A percentile compares a stretch with the other conserved stretches of the same genome.
These are phyloP conservation scores for Argyra leucocephala DNA, from an alignment of 2,888 invertebrate genomes.

Conservation along the genomic window DNA sequence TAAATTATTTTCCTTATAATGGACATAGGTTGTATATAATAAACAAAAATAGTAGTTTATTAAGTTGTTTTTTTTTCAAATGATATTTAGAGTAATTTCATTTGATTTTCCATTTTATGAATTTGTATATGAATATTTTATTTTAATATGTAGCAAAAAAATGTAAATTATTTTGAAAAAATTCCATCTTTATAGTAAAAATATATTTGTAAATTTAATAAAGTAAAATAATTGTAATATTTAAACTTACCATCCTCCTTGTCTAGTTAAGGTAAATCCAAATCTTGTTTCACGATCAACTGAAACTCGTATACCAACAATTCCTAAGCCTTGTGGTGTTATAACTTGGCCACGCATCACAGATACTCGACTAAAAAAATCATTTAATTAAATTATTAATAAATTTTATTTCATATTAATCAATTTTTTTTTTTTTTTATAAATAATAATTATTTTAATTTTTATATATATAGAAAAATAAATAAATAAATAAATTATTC, in stretches of 20 bases:
- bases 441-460: background rate
- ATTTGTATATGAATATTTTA: too few relatives aligned
- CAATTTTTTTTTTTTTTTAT: background rate
- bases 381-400: background rate
- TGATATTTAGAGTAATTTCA: too few relatives aligned
- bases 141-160: too few relatives aligned
- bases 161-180: too few relatives aligned
- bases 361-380: slow-evolving; percentile 81
- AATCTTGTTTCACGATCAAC: slow-evolving; percentile 88
- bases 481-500: background rate
- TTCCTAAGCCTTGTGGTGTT: slow-evolving; percentile 85
- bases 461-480: background rate
- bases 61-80: too few relatives aligned
- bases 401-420: slow-evolving; percentile 2
- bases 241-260: slow-evolving; percentile 82
- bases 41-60: too few relatives aligned
- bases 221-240: too few relatives aligned
- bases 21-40: too few relatives aligned
- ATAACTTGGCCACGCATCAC: slow-evolving; percentile 97
- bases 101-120: too few relatives aligned
- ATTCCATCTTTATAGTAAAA: too few relatives aligned
- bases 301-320: slow-evolving; percentile 94
- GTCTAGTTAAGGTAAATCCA: slow-evolving; percentile 89
- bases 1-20: too few relatives aligned
- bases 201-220: too few relatives aligned